Conservation (phyloP, 2,888 invertebrate species). For the Barypeithes pellucidus region DNA sequence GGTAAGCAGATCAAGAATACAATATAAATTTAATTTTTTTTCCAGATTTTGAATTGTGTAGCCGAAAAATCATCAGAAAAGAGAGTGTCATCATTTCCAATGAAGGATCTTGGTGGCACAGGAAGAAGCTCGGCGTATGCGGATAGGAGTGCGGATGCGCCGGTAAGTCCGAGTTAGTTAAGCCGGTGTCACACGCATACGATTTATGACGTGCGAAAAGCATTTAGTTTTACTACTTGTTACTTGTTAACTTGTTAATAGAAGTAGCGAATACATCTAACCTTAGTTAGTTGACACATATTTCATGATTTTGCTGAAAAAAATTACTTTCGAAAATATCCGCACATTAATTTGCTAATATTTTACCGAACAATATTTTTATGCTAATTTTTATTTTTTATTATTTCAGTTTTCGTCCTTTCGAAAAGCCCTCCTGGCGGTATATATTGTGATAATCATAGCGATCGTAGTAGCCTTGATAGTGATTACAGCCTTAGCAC, state of each 20-base stretch:
- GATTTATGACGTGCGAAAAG: too few relatives aligned
- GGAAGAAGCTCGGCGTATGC: conserved; percentile 76
- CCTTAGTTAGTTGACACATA: too few relatives aligned
- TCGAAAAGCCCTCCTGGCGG: conserved; percentile 83
- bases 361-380: background rate
- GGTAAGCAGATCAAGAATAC: too few relatives aligned
- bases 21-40: conserved; percentile 53
- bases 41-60: conserved; percentile 83
- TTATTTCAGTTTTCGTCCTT: conserved; percentile 82
- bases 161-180: too few relatives aligned
- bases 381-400: conserved; percentile 51
- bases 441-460: conserved; percentile 83
- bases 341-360: too few relatives aligned
- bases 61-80: conserved; percentile 83
- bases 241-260: too few relatives aligned
- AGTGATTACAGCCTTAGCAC: conserved; percentile 83
- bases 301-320: too few relatives aligned
- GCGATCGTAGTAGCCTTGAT: conserved; percentile 83
- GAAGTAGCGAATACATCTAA: too few relatives aligned
- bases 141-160: conserved; percentile 84
- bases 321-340: too few relatives aligned
- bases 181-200: too few relatives aligned
- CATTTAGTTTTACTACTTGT: too few relatives aligned
- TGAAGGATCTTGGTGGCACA: conserved; percentile 85
- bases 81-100: conserved; percentile 86